Evolutionary conservation across 2,113 vertebrate genomes (phyloP).

Genomic region (Phoenicopterus ruber): DNA sequence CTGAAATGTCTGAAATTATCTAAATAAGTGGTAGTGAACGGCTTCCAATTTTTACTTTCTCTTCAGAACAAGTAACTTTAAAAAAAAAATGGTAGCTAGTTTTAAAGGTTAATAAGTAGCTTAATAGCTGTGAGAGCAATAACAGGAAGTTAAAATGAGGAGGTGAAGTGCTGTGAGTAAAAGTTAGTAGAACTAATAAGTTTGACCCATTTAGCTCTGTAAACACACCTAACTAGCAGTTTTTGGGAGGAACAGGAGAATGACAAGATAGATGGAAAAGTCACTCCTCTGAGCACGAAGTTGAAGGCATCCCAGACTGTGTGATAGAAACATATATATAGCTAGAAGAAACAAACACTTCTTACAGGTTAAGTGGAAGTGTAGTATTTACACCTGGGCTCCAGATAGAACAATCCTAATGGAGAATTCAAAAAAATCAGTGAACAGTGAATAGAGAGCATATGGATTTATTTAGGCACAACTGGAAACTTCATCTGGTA

Average conservation of each 20-base stretch:
- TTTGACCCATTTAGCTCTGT: neutral
- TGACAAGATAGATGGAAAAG: neutral
- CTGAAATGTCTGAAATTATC: neutral
- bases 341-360: neutral
- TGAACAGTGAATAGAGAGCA: neutral
- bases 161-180: neutral
- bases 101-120: neutral
- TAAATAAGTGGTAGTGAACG: neutral
- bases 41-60: neutral
- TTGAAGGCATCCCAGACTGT: neutral
- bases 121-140: neutral
- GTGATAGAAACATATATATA: neutral
- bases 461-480: neutral
- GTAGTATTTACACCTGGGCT: neutral
- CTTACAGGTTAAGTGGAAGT: neutral
- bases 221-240: neutral
- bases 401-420: neutral
- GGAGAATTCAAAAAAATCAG: neutral
- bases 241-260: neutral
- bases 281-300: neutral
- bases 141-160: neutral
- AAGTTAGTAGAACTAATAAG: neutral
- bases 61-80: neutral
- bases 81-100: neutral
- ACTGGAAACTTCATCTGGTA: neutral